Evolutionary conservation across 2,888 invertebrate species (phyloP).

Genomic region (Hybos culiciformis): DNA sequence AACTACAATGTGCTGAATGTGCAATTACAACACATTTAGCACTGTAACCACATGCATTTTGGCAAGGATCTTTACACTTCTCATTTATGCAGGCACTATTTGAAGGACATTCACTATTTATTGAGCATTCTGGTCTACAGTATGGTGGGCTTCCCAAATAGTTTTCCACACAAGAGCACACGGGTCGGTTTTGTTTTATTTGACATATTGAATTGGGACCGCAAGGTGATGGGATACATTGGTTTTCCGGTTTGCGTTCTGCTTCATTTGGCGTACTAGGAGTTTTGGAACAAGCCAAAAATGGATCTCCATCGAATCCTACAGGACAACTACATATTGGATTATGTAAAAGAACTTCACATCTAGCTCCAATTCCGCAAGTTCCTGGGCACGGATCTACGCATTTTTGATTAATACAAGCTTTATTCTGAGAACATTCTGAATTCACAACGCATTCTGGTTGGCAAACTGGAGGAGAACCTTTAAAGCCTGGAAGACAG

Average conservation of each 20-base stretch:
- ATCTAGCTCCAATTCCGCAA: conserved; percentile 62
- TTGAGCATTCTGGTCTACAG: conserved; percentile 70
- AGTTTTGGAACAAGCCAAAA: conserved; percentile 44
- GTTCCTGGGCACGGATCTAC: conserved; percentile 72
- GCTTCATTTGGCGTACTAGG: conserved; percentile 26
- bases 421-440: conserved; percentile 64
- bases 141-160: conserved; percentile 71
- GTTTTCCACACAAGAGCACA: conserved; percentile 66
- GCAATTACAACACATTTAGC: conserved; percentile 66
- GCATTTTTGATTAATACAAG: conserved; percentile 68
- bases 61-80: conserved; percentile 71
- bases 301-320: conserved; percentile 69
- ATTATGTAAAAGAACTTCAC: conserved; percentile 70
- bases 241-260: conserved; percentile 37
- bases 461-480: conserved; percentile 68
- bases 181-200: conserved; percentile 60
- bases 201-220: conserved; percentile 76
- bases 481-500: conserved; percentile 61
- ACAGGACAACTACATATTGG: conserved; percentile 69
- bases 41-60: conserved; percentile 61
- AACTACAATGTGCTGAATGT: conserved; percentile 70
- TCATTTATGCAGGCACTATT: conserved; percentile 68
- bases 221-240: conserved; percentile 52
- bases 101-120: conserved; percentile 66
- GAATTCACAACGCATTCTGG: conserved; percentile 75